Percentiles rank a stretch among this genome's conserved stretches.
Evolutionary conservation across 1,140 invertebrate species (phyloP).

Genomic region (Thaumatotibia leucotreta): DNA sequence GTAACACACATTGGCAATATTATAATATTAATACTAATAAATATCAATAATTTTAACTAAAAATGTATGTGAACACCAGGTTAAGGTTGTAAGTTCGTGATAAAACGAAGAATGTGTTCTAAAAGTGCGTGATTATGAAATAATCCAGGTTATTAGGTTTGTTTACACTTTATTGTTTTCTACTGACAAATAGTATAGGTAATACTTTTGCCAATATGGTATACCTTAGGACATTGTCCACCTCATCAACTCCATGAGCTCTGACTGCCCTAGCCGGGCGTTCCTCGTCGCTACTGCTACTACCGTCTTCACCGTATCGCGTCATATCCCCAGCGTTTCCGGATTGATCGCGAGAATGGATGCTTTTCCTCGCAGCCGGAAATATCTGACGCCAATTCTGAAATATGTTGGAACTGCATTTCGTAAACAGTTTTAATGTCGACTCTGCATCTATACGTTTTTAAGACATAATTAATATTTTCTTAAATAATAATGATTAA

Average conservation of each 20-base stretch:
- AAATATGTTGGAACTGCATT: neutral
- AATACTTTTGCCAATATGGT: no score
- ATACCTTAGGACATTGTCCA: conserved; percentile 58
- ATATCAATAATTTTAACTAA: no score
- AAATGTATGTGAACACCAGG: no score
- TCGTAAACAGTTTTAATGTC: neutral
- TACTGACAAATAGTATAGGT: no score
- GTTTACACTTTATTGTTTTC: no score
- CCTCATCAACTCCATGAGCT: conserved; percentile 37
- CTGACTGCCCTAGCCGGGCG: conserved; percentile 15
- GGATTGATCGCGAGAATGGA: conserved; percentile 31
- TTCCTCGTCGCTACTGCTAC: neutral
- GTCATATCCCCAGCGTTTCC: conserved; percentile 30
- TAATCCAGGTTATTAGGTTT: no score
- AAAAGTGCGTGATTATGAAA: no score
- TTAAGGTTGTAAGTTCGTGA: no score
- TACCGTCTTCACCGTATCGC: conserved; percentile 31
- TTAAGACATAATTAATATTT: no score
- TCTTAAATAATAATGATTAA: neutral
- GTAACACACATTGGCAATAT: no score
- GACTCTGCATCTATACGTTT: neutral
- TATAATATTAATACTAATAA: no score
- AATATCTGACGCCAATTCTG: conserved; percentile 36
- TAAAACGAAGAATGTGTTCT: no score
- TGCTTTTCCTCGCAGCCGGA: conserved; percentile 43